Base-by-base conservation (phyloP, 1,140 invertebrate genomes). In the Papilio dardanus region DNA sequence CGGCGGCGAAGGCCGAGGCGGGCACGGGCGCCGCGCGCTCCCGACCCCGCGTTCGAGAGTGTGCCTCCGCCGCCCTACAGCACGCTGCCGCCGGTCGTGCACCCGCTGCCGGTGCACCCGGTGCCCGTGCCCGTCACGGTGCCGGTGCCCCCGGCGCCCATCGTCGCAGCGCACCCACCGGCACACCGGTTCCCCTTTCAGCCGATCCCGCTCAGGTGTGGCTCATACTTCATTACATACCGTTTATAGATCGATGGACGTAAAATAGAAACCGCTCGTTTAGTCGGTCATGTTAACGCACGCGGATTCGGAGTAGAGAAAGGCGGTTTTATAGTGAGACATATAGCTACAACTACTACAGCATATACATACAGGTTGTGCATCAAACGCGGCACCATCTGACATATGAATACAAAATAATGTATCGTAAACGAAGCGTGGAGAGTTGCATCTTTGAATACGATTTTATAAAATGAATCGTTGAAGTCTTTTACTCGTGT, bases 1-100 rank as follows among this genome's bases (percentile, higher is more conserved):
- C 82, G 86, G 85, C 87, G 89, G 82, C 83, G 88, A 78, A 82
- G 87, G 19, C 76, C 79, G 19, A 78, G 89, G 76, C 86, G 86
- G 6, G 82, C 86, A 75, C 84, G 88, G 24, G 83, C 86, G 74
- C 87, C 84, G 40, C 85, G 83, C 10, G 79, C 69, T 31, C 89
- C 90, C 31, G 90, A 91, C 67, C 81, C 82, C 71, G 42, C 42
- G 42, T 16, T 46, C 1, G 88, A 88, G 79, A 81, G 79, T 73
- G 84, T 88, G 74, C 91, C 90, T 62, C 93, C 93, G 77, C 93
- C 93, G 80, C 92, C 92, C 24, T 93, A 93, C 87, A 94, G 92
- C 87, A 93, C 92, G 77, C 84, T 93, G 77, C 93, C 93, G 75
- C 92, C 81, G 68, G 79, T 83, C 28, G 75, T 86, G 65, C 86